Evolutionary conservation across 2,113 vertebrate genomes (phyloP), one percentile per base, ranked within the genome.

Genomic region (Ranitomeya variabilis): DNA sequence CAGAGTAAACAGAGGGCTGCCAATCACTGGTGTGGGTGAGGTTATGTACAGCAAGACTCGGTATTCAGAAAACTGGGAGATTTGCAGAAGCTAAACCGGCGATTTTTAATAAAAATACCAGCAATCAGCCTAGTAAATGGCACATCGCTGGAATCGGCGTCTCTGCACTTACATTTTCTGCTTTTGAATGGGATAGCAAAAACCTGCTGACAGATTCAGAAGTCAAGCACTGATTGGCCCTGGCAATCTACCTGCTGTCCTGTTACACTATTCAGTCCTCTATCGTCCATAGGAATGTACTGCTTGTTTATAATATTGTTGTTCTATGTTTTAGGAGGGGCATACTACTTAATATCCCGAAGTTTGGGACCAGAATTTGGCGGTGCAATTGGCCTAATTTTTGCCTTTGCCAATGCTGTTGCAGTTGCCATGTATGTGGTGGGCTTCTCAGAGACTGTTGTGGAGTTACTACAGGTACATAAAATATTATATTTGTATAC

Each of bases 351-450:
- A 91, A 99, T 99, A 93, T 99, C 98, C 4, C 95, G 98, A 94
- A 99, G 98, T 94, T 92, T 99, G 88, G 98, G 98, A 7, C 98
- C 98, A 51, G 98, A 99, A 92, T 99, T 99, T 78, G 98, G 98
- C 71, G 98, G 98, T 6, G 98, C 98, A 4, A 99, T 99, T 83
- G 98, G 98, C 78, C 93, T 99, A 3, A 99, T 99, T 85, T 99
- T 99, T 86, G 97, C 98, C 78, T 99, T 99, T 90, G 98, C 98
- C 88, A 99, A 99, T 87, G 98, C 98, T 26, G 98, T 99, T 87
- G 98, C 98, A 31, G 98, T 99, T 52, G 98, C 98, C 91, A 99
- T 99, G 98, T 99, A 99, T 74, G 98, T 99, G 85, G 98, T 99
- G 91, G 98, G 98, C 87, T 99, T 99, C 91, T 97, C 98, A 71